Evolutionary conservation across 2,113 vertebrate genomes (phyloP).

Genomic region (Bettongia penicillata): DNA sequence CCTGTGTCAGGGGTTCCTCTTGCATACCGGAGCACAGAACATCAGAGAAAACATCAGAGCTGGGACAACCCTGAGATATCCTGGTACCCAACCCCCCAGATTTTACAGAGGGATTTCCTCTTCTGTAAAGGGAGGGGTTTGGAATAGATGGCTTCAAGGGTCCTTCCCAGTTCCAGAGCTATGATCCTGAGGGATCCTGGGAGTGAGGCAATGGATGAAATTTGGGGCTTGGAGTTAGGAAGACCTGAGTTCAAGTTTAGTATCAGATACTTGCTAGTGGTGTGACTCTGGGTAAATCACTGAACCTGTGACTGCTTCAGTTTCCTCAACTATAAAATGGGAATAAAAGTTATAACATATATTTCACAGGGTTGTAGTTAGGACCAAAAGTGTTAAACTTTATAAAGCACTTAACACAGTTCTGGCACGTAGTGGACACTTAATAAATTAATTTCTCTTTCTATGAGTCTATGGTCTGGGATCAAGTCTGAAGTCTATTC

Average conservation of each 20-base stretch:
- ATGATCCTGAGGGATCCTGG: background rate
- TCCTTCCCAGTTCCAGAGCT: background rate
- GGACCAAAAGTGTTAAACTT: too few relatives aligned
- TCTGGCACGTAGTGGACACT: too few relatives aligned
- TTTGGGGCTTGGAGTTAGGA: background rate
- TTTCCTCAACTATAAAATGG: background rate
- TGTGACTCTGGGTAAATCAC: background rate
- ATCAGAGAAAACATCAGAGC: background rate
- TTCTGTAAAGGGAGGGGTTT: background rate
- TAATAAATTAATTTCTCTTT: too few relatives aligned
- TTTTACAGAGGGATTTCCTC: background rate
- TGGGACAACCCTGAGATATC: background rate
- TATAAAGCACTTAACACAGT: too few relatives aligned
- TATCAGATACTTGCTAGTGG: background rate
- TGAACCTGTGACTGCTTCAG: background rate
- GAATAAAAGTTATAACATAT: too few relatives aligned
- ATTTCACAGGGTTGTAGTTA: too few relatives aligned
- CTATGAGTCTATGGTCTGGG: too few relatives aligned
- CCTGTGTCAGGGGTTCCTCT: background rate
- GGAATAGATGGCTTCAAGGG: background rate
- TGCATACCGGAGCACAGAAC: background rate
- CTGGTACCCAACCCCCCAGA: background rate
- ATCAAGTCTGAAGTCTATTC: too few relatives aligned
- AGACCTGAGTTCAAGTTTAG: background rate
- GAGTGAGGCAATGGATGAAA: background rate